Base-by-base conservation (phyloP, 2,113 vertebrate species). In the Prunella fulvescens region DNA sequence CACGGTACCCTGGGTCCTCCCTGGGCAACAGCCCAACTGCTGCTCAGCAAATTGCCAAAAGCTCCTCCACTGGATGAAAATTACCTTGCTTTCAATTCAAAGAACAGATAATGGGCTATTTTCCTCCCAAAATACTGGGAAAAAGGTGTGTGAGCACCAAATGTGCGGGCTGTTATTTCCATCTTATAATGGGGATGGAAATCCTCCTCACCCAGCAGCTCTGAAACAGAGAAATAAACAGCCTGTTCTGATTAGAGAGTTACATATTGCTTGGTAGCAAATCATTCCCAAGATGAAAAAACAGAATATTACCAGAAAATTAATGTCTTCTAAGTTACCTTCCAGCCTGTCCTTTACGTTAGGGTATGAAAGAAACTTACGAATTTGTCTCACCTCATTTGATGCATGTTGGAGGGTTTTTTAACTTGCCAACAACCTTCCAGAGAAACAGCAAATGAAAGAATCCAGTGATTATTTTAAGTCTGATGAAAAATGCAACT, bases 41-140 rank as follows among this genome's bases (percentile, higher is more conserved):
- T 77, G 90, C 94, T 78, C 50, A 19, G 84, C 64, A 83, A 48
- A 90, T 92, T 50, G 28, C 90, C 78, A 74, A 83, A 56, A 78
- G 79, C 33, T 92, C 13, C 76, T 90, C 61, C 4, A 4, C 67
- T 33, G 72, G 72, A 11, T 67, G 93, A 65, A 88, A 92, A 96
- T 95, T 86, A 56, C 92, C 44, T 90, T 69, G 80, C 72, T 94
- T 93, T 90, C 85, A 53, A 57, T 78, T 70, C 79, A 73, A 60
- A 83, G 80, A 81, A 57, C 82, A 93, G 72, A 86, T 95, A 93
- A 92, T 95, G 92, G 79, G 69, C 86, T 94, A 37, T 90, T 97
- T 95, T 91, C 74, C 57, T 96, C 60, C 92, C 60, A 45, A 94
- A 94, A 88, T 66, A 60, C 74, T 62, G 40, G 40, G 31, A 3